A percentile compares a stretch with the other conserved stretches of the same genome.
These are phyloP conservation scores for Cheirogaleus medius DNA, from an alignment of 2,113 vertebrate genomes.

Conservation along the genomic window DNA sequence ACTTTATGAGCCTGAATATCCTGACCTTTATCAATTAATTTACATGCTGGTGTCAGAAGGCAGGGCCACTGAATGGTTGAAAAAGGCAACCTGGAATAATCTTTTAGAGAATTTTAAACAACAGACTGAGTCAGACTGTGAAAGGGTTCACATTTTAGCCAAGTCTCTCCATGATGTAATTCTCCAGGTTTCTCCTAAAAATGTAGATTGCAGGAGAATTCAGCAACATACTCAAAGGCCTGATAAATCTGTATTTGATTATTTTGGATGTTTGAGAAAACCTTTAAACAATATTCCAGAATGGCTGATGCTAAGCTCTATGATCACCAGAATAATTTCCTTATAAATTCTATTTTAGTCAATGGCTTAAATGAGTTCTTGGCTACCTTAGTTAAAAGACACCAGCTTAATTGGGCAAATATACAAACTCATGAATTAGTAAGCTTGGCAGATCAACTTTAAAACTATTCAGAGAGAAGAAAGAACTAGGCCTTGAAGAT, in stretches of 20 bases:
- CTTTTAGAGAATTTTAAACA: neutral
- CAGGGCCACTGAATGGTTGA: neutral
- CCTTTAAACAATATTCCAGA: neutral
- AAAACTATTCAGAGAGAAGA: neutral
- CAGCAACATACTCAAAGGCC: neutral
- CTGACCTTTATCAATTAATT: too few relatives aligned
- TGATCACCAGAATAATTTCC: neutral
- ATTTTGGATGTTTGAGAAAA: neutral
- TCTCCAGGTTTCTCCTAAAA: neutral
- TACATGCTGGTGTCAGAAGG: neutral
- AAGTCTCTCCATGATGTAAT: neutral
- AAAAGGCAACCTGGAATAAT: neutral
- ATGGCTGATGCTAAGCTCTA: neutral
- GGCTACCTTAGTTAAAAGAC: neutral
- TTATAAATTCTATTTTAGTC: neutral
- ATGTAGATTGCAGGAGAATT: neutral
- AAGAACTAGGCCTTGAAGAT: neutral
- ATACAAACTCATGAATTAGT: neutral
- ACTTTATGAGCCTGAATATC: neutral
- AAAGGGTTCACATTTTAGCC: neutral
- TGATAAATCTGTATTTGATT: neutral
- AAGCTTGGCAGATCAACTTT: neutral
- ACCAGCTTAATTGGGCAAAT: neutral
- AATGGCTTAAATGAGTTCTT: neutral
- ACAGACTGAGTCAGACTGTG: neutral